These are phyloP conservation scores for Serripes groenlandicus DNA, from an alignment of 2,888 invertebrate genomes.

Conservation along the genomic window DNA sequence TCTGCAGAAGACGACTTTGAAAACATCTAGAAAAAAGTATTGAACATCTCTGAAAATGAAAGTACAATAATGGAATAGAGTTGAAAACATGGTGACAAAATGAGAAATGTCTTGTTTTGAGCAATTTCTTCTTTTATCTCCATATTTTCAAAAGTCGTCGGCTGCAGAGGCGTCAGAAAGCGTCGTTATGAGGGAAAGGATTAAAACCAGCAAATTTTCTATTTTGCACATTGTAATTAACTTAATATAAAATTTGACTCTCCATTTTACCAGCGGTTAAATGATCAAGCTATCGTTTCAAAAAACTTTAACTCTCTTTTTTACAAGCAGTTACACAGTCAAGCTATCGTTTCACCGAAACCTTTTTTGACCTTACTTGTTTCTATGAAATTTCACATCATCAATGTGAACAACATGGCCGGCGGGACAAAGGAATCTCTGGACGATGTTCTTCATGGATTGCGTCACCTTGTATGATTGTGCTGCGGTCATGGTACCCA, in stretches of 20 bases:
- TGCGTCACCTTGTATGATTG: not conserved
- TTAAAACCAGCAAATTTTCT: too few relatives aligned
- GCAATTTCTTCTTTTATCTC: not conserved
- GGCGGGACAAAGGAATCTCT: not conserved
- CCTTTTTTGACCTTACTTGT: constrained; percentile 3
- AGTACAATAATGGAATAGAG: too few relatives aligned
- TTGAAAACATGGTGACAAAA: not conserved
- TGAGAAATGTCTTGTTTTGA: not conserved
- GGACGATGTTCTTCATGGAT: not conserved
- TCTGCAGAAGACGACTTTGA: not conserved
- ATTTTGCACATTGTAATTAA: too few relatives aligned
- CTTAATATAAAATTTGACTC: too few relatives aligned
- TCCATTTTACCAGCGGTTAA: too few relatives aligned
- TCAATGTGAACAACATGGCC: not conserved
- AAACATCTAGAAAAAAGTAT: not conserved
- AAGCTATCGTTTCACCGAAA: too few relatives aligned
- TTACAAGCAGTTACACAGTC: too few relatives aligned
- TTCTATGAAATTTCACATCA: constrained; percentile 18
- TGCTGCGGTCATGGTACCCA: not conserved
- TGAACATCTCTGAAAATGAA: not conserved
- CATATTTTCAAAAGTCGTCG: not conserved
- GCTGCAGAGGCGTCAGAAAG: not conserved
- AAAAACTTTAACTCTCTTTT: too few relatives aligned
- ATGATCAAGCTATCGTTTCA: too few relatives aligned
- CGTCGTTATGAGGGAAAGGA: not conserved